phyloP scores from a whole-genome alignment of 1,140 invertebrate genomes.

The Drosophila mojavensis region DNA sequence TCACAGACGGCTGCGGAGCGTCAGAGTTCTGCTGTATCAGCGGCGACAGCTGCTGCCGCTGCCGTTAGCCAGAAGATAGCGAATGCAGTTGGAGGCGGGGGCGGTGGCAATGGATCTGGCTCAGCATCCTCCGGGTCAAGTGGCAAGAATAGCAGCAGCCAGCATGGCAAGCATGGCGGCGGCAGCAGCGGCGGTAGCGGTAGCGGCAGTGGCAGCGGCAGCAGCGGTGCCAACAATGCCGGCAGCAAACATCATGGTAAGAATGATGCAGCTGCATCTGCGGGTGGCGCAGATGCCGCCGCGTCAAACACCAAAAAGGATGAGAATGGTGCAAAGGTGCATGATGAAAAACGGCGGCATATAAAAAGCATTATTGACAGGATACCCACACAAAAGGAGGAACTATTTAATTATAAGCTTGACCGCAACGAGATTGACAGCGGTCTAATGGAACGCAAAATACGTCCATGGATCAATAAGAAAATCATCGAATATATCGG shows the following conservation, averaged over 20 bases:
- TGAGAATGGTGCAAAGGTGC: constrained; percentile 88
- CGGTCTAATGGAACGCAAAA: constrained; percentile 96
- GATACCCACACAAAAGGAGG: constrained; percentile 98
- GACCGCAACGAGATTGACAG: constrained; percentile 93
- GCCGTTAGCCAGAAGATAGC: constrained; percentile 74
- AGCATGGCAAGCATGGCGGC: constrained; percentile 32
- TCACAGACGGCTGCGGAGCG: constrained; percentile 52
- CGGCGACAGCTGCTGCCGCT: constrained; percentile 71
- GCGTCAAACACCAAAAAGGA: constrained; percentile 87
- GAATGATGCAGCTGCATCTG: constrained; percentile 72
- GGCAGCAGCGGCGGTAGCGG: constrained; percentile 10
- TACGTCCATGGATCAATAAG: constrained; percentile 99
- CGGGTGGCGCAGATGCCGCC: constrained; percentile 58
- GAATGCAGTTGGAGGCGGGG: constrained; percentile 32
- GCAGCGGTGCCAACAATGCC: constrained; percentile 14
- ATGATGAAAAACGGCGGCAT: constrained; percentile 97
- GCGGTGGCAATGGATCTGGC: constrained; percentile 15
- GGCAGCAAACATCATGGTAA: constrained; percentile 65
- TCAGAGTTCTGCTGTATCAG: constrained; percentile 70
- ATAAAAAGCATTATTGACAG: constrained; percentile 99
- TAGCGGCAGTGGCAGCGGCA: constrained; percentile 10
- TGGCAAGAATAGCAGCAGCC: neutral
- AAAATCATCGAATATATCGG: constrained; percentile 99
- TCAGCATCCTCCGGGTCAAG: constrained; percentile 35
- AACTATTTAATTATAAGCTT: constrained; percentile 96